Conservation (phyloP, 2,797 vertebrate species). For the Brachymystax lenok region DNA sequence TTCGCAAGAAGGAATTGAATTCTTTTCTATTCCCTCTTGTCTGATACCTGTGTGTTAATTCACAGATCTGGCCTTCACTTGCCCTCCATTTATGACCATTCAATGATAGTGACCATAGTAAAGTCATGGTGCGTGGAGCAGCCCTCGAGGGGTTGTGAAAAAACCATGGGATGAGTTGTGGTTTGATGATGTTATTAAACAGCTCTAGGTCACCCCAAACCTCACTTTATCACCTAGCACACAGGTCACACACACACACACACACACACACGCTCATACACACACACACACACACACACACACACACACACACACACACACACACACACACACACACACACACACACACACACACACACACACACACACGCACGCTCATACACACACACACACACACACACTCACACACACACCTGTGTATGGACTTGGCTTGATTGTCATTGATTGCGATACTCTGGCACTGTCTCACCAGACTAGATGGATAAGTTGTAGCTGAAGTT, state of each 20-base stretch:
- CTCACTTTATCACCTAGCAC: not conserved
- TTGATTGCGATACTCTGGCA: no score
- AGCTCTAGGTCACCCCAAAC: not conserved
- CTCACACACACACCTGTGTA: not conserved
- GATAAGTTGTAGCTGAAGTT: no score
- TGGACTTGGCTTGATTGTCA: no score
- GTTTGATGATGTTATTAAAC: not conserved
- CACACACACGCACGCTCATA: not conserved
- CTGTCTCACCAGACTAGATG: no score
- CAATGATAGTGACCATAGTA: not conserved
- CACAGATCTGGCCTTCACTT: not conserved
- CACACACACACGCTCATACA: not conserved
- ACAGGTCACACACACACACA: not conserved
- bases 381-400: not conserved
- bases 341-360: not conserved
- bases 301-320: not conserved
- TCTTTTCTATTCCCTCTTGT: not conserved
- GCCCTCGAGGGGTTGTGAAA: not conserved
- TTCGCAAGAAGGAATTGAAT: not conserved
- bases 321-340: not conserved
- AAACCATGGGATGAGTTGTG: not conserved
- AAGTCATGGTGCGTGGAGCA: not conserved
- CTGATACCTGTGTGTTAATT: not conserved
- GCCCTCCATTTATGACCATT: not conserved
- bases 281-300: not conserved